Percentiles rank a stretch among this genome's conserved stretches.
Evolutionary conservation across 2,113 vertebrate species (phyloP).

Genomic region (Apaloderma vittatum): DNA sequence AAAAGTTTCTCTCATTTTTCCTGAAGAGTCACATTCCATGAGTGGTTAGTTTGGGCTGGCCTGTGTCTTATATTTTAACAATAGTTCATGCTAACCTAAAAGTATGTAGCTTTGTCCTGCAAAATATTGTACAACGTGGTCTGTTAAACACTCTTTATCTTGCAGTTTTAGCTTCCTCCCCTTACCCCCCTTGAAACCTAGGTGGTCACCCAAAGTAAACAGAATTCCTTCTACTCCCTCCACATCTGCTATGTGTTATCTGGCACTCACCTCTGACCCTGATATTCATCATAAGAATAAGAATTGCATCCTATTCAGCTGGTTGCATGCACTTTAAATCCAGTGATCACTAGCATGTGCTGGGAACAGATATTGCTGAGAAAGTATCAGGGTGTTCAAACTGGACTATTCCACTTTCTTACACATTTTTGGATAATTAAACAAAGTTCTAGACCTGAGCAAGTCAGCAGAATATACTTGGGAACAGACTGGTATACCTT

Average conservation of each 20-base stretch:
- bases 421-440: slow-evolving; percentile 7
- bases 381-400: not conserved
- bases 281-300: slow-evolving; percentile 68
- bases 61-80: not conserved
- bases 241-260: slow-evolving; percentile 64
- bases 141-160: not conserved
- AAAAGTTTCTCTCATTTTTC: not conserved
- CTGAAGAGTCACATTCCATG: not conserved
- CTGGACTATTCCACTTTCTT: not conserved
- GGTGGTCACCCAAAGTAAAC: slow-evolving; percentile 65
- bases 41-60: not conserved
- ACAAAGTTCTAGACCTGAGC: slow-evolving; percentile 3
- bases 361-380: slow-evolving; percentile 29
- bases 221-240: slow-evolving; percentile 63
- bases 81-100: not conserved
- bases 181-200: not conserved
- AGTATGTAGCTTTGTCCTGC: not conserved
- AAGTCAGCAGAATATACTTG: not conserved
- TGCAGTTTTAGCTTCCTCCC: not conserved
- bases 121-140: not conserved
- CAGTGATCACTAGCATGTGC: slow-evolving; percentile 23
- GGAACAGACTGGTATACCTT: not conserved
- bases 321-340: slow-evolving; percentile 50
- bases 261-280: slow-evolving; percentile 64
- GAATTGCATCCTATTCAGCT: slow-evolving; percentile 55